Evolutionary conservation across 2,113 vertebrate species (phyloP).

Genomic region (Thamnaconus septentrionalis): DNA sequence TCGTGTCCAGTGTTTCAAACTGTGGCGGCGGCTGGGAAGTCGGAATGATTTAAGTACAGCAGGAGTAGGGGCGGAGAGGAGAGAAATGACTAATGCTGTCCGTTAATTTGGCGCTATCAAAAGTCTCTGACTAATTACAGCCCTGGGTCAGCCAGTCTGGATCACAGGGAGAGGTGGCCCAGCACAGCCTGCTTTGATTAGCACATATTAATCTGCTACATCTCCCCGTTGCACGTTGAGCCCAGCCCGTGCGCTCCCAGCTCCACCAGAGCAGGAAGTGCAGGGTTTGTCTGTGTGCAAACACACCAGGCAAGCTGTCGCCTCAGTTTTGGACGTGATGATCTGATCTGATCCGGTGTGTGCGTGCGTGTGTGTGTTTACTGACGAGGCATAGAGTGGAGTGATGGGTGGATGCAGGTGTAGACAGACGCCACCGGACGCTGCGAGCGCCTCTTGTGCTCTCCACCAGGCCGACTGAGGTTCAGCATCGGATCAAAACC

Average conservation of each 20-base stretch:
- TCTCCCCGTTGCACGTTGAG: constrained; percentile 1
- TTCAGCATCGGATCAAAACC: constrained; percentile 45
- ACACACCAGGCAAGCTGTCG: constrained; percentile 33
- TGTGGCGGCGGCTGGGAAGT: constrained; percentile 24
- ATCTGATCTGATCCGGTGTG: too few relatives aligned
- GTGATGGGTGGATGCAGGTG: constrained; percentile 31
- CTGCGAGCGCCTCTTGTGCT: constrained; percentile 27
- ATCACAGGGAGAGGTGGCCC: constrained; percentile 68
- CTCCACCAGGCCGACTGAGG: constrained; percentile 52
- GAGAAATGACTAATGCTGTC: constrained; percentile 62
- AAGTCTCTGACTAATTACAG: constrained; percentile 71
- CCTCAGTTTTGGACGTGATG: constrained; percentile 29
- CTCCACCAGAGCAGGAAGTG: not conserved
- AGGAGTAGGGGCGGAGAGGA: constrained; percentile 23
- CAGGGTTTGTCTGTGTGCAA: constrained; percentile 24
- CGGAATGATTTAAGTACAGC: constrained; percentile 22
- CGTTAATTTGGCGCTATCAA: constrained; percentile 71
- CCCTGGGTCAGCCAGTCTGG: constrained; percentile 69
- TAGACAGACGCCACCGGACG: constrained; percentile 25
- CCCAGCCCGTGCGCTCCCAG: constrained; percentile 20
- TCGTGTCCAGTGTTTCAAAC: constrained; percentile 2
- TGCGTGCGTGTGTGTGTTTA: not conserved
- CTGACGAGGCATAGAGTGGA: constrained; percentile 11
- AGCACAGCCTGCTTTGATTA: constrained; percentile 71
- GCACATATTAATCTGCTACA: constrained; percentile 63